Evolutionary conservation across 2,888 invertebrate species (phyloP).

Genomic region (Pegoplata infirma): DNA sequence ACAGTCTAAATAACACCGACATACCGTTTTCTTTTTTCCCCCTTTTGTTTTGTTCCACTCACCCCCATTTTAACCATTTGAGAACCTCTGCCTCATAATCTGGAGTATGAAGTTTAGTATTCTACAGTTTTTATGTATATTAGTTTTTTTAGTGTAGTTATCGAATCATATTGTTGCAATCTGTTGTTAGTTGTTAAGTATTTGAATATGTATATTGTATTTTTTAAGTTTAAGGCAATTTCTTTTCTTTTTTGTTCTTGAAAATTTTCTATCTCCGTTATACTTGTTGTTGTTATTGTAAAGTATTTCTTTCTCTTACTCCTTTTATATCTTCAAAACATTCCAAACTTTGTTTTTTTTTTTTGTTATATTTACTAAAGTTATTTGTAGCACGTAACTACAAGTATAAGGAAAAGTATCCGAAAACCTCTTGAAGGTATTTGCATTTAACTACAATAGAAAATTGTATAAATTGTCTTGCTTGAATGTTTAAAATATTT

Average conservation of each 20-base stretch:
- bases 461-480: slow-evolving; percentile 55
- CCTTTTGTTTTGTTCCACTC: neutral
- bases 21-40: too few species aligned
- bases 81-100: neutral
- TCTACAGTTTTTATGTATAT: slow-evolving; percentile 27
- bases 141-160: slow-evolving; percentile 44
- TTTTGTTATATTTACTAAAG: neutral
- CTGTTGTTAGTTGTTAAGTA: slow-evolving; percentile 56
- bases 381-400: neutral
- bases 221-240: slow-evolving; percentile 53
- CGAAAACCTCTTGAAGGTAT: slow-evolving; percentile 48
- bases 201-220: slow-evolving; percentile 36
- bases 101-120: slow-evolving; percentile 20
- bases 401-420: neutral
- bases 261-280: slow-evolving; percentile 40
- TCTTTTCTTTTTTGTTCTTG: slow-evolving; percentile 35
- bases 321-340: neutral
- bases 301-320: slow-evolving; percentile 8
- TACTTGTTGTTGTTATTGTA: slow-evolving; percentile 26
- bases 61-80: neutral
- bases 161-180: slow-evolving; percentile 56
- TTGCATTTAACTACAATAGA: slow-evolving; percentile 56
- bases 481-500: slow-evolving; percentile 7
- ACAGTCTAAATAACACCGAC: too few species aligned
- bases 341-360: slow-evolving; percentile 12